phyloP scores from a whole-genome alignment of 92 coral and sea anemone genomes.

The Metridium senile region DNA sequence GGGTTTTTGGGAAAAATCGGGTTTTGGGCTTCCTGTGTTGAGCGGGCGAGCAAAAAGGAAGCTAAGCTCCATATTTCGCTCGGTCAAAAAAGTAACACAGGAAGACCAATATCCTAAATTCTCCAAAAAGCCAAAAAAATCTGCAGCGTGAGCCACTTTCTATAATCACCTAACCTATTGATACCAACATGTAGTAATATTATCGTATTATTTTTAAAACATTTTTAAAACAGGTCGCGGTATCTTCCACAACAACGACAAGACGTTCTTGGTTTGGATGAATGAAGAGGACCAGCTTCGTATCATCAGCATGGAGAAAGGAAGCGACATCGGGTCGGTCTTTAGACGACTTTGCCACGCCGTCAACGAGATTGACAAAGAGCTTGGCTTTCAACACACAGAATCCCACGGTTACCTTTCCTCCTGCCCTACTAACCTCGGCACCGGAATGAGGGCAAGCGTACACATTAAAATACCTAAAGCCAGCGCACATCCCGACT shows the following conservation, averaged over 20 bases:
- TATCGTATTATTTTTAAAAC: too few relatives aligned
- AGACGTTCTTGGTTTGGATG: constrained; percentile 91
- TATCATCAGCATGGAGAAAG: constrained; percentile 92
- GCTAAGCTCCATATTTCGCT: too few relatives aligned
- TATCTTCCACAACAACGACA: constrained; percentile 86
- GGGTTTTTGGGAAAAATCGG: too few relatives aligned
- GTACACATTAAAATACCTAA: constrained; percentile 91
- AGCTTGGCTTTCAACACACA: constrained; percentile 70
- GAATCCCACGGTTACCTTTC: constrained; percentile 73
- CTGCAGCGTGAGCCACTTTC: too few relatives aligned
- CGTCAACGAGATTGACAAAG: constrained; percentile 72
- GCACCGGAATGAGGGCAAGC: constrained; percentile 94
- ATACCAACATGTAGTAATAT: too few relatives aligned
- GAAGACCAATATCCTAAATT: too few relatives aligned
- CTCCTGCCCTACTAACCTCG: constrained; percentile 91
- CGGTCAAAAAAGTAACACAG: too few relatives aligned
- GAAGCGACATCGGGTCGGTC: constrained; percentile 66
- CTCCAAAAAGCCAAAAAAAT: too few relatives aligned
- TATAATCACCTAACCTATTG: too few relatives aligned
- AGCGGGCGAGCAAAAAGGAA: too few relatives aligned
- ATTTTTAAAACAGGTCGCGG: too few relatives aligned
- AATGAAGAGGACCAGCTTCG: constrained; percentile 94
- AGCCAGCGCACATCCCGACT: constrained; percentile 67
- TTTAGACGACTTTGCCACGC: constrained; percentile 79
- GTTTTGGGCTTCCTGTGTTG: too few relatives aligned